Conservation (phyloP, 2,888 invertebrate genomes). For the Yponomeuta sedellus region DNA sequence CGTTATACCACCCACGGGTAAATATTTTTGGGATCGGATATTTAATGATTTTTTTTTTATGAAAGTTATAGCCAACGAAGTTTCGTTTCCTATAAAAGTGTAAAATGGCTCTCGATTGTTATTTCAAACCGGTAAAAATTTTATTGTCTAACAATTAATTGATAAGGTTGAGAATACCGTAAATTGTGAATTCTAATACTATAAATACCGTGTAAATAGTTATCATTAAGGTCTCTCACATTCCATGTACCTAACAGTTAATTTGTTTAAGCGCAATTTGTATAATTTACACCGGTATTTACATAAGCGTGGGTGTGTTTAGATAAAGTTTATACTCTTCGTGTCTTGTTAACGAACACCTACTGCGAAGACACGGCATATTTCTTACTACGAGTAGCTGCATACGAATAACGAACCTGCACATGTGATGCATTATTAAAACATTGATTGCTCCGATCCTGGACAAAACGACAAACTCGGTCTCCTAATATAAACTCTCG, state of each 20-base stretch:
- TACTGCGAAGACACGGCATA: not conserved
- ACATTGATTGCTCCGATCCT: no score
- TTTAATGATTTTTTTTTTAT: not conserved
- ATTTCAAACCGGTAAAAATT: not conserved
- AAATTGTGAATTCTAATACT: not conserved
- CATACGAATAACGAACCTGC: not conserved
- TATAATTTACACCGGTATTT: conserved; percentile 26
- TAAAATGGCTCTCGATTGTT: not conserved
- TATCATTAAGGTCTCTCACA: conserved; percentile 12
- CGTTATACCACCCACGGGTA: not conserved
- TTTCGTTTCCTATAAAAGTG: not conserved
- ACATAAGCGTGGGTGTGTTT: conserved; percentile 20
- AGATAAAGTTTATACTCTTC: conserved; percentile 8
- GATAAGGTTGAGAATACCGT: not conserved
- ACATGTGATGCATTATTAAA: no score
- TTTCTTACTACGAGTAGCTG: not conserved
- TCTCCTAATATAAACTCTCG: not conserved
- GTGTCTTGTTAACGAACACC: conserved; percentile 11
- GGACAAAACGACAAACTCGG: no score
- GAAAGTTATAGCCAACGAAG: not conserved
- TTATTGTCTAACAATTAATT: not conserved
- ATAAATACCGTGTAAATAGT: conserved; percentile 4
- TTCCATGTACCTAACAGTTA: conserved; percentile 26
- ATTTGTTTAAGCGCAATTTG: conserved; percentile 32
- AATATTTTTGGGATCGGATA: not conserved